Evolutionary conservation across 1,140 invertebrate species (phyloP).

Genomic region (Plutomurus gul): DNA sequence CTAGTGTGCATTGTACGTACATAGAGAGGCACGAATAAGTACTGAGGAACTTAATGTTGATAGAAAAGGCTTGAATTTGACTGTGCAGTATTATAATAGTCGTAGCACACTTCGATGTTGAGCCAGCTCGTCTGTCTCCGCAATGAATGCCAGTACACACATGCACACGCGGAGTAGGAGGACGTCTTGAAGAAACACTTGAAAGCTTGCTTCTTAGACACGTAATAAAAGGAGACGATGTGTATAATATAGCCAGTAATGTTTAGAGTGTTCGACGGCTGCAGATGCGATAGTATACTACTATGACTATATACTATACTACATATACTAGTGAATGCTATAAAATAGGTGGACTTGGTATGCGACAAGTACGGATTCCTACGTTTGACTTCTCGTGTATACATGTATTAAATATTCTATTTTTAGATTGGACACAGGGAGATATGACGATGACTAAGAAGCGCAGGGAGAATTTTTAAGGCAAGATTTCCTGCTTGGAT

Average conservation of each 20-base stretch:
- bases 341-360: background rate
- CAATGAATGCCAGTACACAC: no score
- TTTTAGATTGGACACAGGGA: slow-evolving; percentile 27
- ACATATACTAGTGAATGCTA: background rate
- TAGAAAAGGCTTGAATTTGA: background rate
- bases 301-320: background rate
- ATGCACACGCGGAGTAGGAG: no score
- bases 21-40: no score
- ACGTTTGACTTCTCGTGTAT: background rate
- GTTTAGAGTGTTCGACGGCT: no score
- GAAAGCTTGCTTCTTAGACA: no score
- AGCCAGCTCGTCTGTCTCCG: no score
- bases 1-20: background rate
- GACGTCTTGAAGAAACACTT: no score
- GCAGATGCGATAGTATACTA: no score
- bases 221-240: no score
- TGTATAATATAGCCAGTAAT: no score
- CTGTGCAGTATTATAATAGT: no score
- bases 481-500: slow-evolving; percentile 11
- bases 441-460: slow-evolving; percentile 10
- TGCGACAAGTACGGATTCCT: background rate
- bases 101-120: no score
- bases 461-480: slow-evolving; percentile 19
- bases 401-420: slow-evolving; percentile 25
- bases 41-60: slow-evolving; percentile 1